Percentiles rank a stretch among this genome's conserved stretches.
Conservation (phyloP, 2,113 vertebrate genomes). For the Mastomys natalensis region DNA sequence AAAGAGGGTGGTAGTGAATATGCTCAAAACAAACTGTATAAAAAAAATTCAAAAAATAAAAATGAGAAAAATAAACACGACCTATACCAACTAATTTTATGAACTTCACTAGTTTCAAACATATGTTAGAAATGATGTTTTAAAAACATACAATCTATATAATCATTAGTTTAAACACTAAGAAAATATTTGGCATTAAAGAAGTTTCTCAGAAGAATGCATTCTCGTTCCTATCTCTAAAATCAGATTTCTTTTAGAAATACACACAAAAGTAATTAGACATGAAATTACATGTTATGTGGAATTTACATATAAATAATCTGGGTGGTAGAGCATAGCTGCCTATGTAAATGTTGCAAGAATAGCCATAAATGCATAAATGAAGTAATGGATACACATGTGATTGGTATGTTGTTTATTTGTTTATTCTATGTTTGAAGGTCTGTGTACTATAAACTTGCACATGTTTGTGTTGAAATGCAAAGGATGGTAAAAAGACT, state of each 20-base stretch:
- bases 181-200: background rate
- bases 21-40: background rate
- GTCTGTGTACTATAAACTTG: background rate
- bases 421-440: background rate
- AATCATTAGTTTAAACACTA: background rate
- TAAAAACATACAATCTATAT: background rate
- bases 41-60: background rate
- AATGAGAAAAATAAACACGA: background rate
- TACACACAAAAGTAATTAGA: background rate
- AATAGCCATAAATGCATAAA: background rate
- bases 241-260: background rate
- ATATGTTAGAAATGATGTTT: background rate
- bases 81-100: background rate
- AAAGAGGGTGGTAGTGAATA: background rate
- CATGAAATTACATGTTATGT: background rate
- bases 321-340: background rate
- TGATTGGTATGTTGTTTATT: background rate
- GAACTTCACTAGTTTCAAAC: background rate
- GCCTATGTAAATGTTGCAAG: background rate
- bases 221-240: background rate
- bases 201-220: background rate
- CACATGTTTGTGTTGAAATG: background rate
- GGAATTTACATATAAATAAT: background rate
- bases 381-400: background rate
- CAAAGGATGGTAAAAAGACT: background rate